Percentiles rank a stretch among this genome's conserved stretches.
phyloP scores from a whole-genome alignment of 2,888 invertebrate species.

The Rhamnusium bicolor region DNA sequence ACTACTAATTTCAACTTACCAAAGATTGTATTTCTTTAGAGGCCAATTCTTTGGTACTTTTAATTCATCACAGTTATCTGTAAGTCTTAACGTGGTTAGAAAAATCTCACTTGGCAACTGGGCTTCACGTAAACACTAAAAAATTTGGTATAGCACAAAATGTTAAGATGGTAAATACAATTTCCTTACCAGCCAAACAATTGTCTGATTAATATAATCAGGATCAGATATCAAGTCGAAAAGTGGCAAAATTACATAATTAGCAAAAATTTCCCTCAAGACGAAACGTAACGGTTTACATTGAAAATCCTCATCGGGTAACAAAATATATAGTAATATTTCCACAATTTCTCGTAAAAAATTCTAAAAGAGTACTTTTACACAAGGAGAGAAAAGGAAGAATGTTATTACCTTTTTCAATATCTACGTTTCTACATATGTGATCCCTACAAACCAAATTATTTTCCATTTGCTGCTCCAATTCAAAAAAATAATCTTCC shows the following conservation, averaged over 20 bases:
- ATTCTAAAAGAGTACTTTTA: slow-evolving; percentile 72
- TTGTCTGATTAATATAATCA: slow-evolving; percentile 91
- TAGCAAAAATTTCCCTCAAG: slow-evolving; percentile 76
- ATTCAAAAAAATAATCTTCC: slow-evolving; percentile 89
- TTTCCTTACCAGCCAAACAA: slow-evolving; percentile 87
- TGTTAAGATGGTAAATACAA: not conserved
- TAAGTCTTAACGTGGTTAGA: slow-evolving; percentile 85
- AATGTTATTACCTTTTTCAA: slow-evolving; percentile 73
- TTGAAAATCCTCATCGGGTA: slow-evolving; percentile 89
- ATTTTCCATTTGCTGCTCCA: slow-evolving; percentile 90
- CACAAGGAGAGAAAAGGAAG: not conserved
- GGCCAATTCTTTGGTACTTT: slow-evolving; percentile 85
- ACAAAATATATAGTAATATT: slow-evolving; percentile 85
- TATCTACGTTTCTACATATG: slow-evolving; percentile 81
- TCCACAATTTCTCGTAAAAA: slow-evolving; percentile 88
- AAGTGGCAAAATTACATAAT: slow-evolving; percentile 71
- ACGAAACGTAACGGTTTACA: slow-evolving; percentile 87
- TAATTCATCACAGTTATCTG: slow-evolving; percentile 87
- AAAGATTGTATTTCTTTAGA: slow-evolving; percentile 86
- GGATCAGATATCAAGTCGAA: slow-evolving; percentile 88
- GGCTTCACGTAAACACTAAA: slow-evolving; percentile 86
- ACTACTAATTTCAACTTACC: too few relatives aligned
- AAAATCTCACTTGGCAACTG: slow-evolving; percentile 87
- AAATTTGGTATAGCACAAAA: not conserved
- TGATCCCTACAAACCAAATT: slow-evolving; percentile 84